Percentiles rank a stretch among this genome's conserved stretches.
Conservation (phyloP, 2,888 invertebrate species). For the Diabrotica balteata region DNA sequence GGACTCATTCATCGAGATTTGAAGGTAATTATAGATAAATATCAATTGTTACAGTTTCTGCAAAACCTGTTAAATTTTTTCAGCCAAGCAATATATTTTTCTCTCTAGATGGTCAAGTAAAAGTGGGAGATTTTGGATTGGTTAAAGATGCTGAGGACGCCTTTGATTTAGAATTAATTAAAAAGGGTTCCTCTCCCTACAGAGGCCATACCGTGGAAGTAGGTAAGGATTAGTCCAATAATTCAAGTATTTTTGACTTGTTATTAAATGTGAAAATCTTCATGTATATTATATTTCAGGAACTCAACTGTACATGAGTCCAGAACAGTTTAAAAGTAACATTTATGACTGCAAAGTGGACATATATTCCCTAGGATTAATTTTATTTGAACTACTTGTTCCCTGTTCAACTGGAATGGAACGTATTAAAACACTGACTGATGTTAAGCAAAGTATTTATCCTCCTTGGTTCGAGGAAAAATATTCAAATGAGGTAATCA, state of each 20-base stretch:
- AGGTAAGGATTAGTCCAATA: conserved; percentile 57
- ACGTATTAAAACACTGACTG: conserved; percentile 72
- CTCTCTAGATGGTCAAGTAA: conserved; percentile 86
- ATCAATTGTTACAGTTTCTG: too few species aligned
- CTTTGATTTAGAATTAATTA: conserved; percentile 55
- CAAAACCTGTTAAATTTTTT: conserved; percentile 42
- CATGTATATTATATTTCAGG: conserved; percentile 62
- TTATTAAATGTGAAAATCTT: neutral
- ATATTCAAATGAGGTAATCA: conserved; percentile 74
- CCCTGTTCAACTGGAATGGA: conserved; percentile 94
- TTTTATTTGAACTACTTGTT: conserved; percentile 90
- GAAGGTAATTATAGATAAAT: conserved; percentile 67
- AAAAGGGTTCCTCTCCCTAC: conserved; percentile 52
- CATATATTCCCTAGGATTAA: conserved; percentile 92
- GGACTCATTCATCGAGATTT: conserved; percentile 96
- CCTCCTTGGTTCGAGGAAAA: conserved; percentile 71
- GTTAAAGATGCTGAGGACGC: conserved; percentile 85
- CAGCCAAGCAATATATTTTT: conserved; percentile 93
- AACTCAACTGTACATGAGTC: conserved; percentile 97
- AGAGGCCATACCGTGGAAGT: conserved; percentile 69
- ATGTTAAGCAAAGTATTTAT: conserved; percentile 72
- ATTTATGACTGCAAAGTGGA: conserved; percentile 91
- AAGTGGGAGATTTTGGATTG: conserved; percentile 98
- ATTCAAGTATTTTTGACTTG: neutral
- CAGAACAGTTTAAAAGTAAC: conserved; percentile 83